These are phyloP conservation scores for Myocastor coypus DNA, from an alignment of 2,113 vertebrate genomes.

Conservation along the genomic window DNA sequence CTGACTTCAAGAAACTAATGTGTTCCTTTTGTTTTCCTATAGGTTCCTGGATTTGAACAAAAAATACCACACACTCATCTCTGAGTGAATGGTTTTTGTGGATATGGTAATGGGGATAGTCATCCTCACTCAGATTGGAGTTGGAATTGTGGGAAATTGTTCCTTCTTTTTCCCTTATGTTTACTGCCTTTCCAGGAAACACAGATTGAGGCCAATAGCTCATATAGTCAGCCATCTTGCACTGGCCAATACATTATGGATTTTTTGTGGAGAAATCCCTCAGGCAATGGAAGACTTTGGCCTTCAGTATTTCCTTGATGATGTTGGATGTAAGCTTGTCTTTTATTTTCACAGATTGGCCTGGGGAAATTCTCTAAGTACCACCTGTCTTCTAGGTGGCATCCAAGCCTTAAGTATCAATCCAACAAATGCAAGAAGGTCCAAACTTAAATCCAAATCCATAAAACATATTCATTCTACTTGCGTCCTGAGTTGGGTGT, in stretches of 20 bases:
- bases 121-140: conserved; percentile 17
- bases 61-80: background rate
- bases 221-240: conserved; percentile 35
- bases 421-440: background rate
- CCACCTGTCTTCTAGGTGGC: background rate
- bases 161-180: background rate
- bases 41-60: background rate
- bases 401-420: conserved; percentile 32
- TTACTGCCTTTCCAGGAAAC: background rate
- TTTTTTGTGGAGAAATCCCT: conserved; percentile 29
- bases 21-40: background rate
- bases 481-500: conserved; percentile 22
- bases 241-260: conserved; percentile 14
- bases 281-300: background rate
- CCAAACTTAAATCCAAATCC: conserved; percentile 34
- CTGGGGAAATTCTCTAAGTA: conserved; percentile 46
- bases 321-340: background rate
- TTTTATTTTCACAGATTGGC: conserved; percentile 30
- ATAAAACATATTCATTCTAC: background rate
- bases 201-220: background rate
- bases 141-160: conserved; percentile 31
- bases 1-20: background rate
- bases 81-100: conserved; percentile 18
- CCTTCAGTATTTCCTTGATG: background rate
- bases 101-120: background rate